Conservation (phyloP, 2,797 vertebrate species). For the Epinephelus coioides region DNA sequence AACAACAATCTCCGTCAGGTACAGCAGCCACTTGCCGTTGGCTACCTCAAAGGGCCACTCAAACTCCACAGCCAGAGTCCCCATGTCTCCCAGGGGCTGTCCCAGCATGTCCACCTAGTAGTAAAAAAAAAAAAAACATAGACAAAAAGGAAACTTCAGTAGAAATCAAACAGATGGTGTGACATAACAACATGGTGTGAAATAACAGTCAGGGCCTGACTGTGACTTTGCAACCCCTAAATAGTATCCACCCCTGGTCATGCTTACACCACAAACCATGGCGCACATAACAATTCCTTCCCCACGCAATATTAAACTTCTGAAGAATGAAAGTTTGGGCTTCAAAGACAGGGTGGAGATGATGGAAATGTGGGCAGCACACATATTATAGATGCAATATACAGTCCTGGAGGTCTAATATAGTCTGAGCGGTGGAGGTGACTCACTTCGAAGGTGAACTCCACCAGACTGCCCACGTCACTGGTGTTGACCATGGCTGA, state of each 20-base stretch:
- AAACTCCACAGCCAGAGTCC: slow-evolving; percentile 90
- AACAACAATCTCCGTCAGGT: slow-evolving; percentile 90
- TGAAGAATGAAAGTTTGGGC: slow-evolving; percentile 39
- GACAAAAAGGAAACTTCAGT: slow-evolving; percentile 21
- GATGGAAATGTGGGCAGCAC: slow-evolving; percentile 54
- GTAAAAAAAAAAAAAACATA: background rate
- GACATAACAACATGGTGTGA: slow-evolving; percentile 31
- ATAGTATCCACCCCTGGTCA: slow-evolving; percentile 62
- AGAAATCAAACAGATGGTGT: slow-evolving; percentile 24
- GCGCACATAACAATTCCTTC: slow-evolving; percentile 61
- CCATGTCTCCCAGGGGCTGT: slow-evolving; percentile 86
- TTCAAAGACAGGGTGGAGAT: slow-evolving; percentile 70
- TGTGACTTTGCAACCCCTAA: slow-evolving; percentile 38
- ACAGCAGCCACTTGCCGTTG: slow-evolving; percentile 98
- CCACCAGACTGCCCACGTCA: slow-evolving; percentile 92
- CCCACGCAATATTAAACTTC: slow-evolving; percentile 64
- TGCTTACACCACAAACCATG: slow-evolving; percentile 65
- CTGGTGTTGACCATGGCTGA: slow-evolving; percentile 90
- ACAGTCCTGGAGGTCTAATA: slow-evolving; percentile 53
- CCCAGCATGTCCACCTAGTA: slow-evolving; percentile 85
- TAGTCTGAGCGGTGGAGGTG: slow-evolving; percentile 60
- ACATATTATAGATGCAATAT: slow-evolving; percentile 46
- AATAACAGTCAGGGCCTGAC: slow-evolving; percentile 27
- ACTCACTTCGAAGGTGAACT: slow-evolving; percentile 91
- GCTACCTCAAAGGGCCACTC: slow-evolving; percentile 93